phyloP scores from a whole-genome alignment of 2,113 vertebrate genomes.

The Mirza zaza region DNA sequence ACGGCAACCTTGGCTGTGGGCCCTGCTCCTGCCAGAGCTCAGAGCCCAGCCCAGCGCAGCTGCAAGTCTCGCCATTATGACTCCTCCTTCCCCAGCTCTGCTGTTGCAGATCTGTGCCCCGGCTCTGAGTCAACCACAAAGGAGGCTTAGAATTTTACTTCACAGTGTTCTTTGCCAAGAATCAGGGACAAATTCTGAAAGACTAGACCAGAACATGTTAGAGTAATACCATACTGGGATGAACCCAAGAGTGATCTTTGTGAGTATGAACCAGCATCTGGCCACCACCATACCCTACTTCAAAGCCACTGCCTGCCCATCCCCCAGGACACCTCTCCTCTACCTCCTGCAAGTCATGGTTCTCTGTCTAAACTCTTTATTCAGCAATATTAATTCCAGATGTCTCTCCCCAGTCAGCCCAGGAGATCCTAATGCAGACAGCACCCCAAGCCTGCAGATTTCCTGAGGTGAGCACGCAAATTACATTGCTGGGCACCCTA shows the following conservation, averaged over 20 bases:
- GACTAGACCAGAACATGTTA: neutral
- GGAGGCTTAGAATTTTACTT: neutral
- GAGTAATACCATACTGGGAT: neutral
- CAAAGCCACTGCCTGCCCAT: too few species aligned
- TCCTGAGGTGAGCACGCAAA: neutral
- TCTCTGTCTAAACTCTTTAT: neutral
- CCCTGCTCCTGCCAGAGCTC: neutral
- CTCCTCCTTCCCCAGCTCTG: neutral
- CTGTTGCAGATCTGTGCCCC: neutral
- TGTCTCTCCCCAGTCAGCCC: neutral
- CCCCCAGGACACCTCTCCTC: too few species aligned
- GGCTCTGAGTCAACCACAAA: neutral
- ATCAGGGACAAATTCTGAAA: neutral
- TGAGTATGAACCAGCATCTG: neutral
- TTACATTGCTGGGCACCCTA: neutral
- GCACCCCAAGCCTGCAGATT: neutral
- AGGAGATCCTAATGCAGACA: neutral
- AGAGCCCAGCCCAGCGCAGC: neutral
- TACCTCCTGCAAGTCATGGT: neutral
- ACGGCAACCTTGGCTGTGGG: neutral
- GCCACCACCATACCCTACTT: neutral
- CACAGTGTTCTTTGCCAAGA: neutral
- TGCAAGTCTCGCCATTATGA: neutral
- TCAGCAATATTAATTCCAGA: neutral
- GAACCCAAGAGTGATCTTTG: neutral